Base-by-base conservation (phyloP, 2,888 invertebrate species). In the Amblyjoppa fuscipennis region DNA sequence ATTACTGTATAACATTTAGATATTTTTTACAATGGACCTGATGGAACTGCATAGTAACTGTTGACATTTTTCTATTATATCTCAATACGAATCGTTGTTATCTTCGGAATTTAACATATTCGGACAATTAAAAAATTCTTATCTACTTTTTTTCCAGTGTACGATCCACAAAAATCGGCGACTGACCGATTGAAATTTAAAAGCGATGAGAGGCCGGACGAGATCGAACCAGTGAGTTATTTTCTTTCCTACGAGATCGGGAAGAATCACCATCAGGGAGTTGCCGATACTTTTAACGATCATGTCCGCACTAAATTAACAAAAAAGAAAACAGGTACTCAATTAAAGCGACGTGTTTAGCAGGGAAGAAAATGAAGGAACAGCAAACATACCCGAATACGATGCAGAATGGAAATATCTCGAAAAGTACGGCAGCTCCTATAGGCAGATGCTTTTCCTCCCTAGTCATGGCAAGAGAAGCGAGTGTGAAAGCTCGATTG, bases 381-480 rank as follows among this genome's bases (percentile, higher is more conserved):
- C 34, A 13, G 16, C 83, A 73, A 13, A 95, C 96, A 95, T 94
- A 98, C 97, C 98, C 98, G 94, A 99, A 99, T 61, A 99, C 98
- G 89, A 99, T 97, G 94, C 99, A 98, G 95, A 99, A 99, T 1
- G 99, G 99, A 94, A 99, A 99, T 92, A 99, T 98, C 94, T 99
- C 99, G 91, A 99, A 99, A 68, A 99, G 95, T 38, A 98, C 97
- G 11, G 98, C 97, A 0, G 98, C 98, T 92, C 97, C 97, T 89
- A 98, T 97, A 7, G 98, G 98, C 89, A 98, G 94, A 94, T 98
- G 98, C 93, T 98, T 98, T 93, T 98, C 98, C 91, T 98, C 98
- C 49, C 98, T 95, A 1, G 97, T 97, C 97, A 98, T 97, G 38
- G 97, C 97, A 89, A 98, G 94, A 0, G 97, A 97, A 3, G 98